phyloP scores from a whole-genome alignment of 2,797 vertebrate genomes.

The Amphiprion clarkii region DNA sequence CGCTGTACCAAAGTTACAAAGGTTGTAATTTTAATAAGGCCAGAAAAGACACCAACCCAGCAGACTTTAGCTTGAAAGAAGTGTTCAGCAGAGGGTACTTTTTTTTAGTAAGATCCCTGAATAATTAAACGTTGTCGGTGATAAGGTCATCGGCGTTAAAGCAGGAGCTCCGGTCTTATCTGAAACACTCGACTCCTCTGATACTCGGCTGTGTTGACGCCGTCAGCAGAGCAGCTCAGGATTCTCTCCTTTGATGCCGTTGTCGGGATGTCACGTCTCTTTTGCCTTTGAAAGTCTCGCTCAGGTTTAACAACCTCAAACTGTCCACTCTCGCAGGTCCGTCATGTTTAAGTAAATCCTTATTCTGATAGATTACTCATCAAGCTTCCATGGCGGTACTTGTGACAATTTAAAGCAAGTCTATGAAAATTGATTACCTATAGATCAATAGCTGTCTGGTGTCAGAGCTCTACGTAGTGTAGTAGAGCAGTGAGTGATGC shows the following conservation, averaged over 20 bases:
- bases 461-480: background rate
- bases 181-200: slow-evolving; percentile 30
- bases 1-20: too few species aligned
- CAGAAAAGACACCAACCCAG: too few species aligned
- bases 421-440: slow-evolving; percentile 23
- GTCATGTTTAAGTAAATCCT: background rate
- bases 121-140: slow-evolving; percentile 56
- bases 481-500: slow-evolving; percentile 17
- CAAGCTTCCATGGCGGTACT: background rate
- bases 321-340: background rate
- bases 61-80: too few species aligned
- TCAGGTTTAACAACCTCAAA: slow-evolving; percentile 1
- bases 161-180: slow-evolving; percentile 38
- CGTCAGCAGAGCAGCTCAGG: slow-evolving; percentile 15
- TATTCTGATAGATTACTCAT: background rate
- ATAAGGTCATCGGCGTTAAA: slow-evolving; percentile 52
- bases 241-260: slow-evolving; percentile 4
- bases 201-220: slow-evolving; percentile 20
- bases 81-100: background rate
- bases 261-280: background rate
- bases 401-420: background rate
- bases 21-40: too few species aligned
- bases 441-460: background rate
- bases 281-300: slow-evolving; percentile 6
- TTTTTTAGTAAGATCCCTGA: slow-evolving; percentile 35